phyloP scores from a whole-genome alignment of 2,797 vertebrate species.

The Cichlasoma orientale region DNA sequence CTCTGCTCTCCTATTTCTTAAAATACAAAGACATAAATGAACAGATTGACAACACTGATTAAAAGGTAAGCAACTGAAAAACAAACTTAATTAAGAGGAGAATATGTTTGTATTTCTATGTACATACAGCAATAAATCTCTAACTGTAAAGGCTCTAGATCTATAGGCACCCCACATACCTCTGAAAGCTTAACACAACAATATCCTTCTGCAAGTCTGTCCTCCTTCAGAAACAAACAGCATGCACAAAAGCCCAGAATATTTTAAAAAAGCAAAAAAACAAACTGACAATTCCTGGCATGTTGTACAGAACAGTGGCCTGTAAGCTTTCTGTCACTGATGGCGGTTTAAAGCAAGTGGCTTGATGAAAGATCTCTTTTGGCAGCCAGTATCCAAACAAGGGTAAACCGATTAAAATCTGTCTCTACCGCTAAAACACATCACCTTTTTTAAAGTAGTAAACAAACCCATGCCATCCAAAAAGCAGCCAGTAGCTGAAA shows the following conservation, averaged over 20 bases:
- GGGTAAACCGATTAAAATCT: slow-evolving; percentile 45
- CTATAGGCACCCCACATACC: background rate
- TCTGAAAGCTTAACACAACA: background rate
- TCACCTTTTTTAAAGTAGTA: slow-evolving; percentile 48
- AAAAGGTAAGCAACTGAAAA: background rate
- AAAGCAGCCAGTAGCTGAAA: slow-evolving; percentile 45
- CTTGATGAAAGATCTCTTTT: slow-evolving; percentile 57
- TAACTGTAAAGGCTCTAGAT: background rate
- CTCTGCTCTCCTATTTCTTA: background rate
- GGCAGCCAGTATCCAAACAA: slow-evolving; percentile 54
- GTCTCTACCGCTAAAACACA: slow-evolving; percentile 33
- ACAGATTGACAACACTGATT: background rate
- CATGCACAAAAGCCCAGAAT: background rate
- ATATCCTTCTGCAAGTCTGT: background rate
- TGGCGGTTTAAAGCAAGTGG: slow-evolving; percentile 36
- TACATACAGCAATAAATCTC: background rate
- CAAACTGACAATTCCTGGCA: background rate
- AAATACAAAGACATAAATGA: background rate
- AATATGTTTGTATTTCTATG: background rate
- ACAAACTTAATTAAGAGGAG: background rate
- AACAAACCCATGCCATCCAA: slow-evolving; percentile 47
- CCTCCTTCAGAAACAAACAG: slow-evolving; percentile 3
- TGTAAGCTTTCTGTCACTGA: slow-evolving; percentile 44
- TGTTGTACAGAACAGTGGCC: slow-evolving; percentile 22
- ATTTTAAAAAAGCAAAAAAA: background rate